Evolutionary conservation across 53 echinoderm and acorn worm species (phyloP).

Genomic region (Henricia sp.): DNA sequence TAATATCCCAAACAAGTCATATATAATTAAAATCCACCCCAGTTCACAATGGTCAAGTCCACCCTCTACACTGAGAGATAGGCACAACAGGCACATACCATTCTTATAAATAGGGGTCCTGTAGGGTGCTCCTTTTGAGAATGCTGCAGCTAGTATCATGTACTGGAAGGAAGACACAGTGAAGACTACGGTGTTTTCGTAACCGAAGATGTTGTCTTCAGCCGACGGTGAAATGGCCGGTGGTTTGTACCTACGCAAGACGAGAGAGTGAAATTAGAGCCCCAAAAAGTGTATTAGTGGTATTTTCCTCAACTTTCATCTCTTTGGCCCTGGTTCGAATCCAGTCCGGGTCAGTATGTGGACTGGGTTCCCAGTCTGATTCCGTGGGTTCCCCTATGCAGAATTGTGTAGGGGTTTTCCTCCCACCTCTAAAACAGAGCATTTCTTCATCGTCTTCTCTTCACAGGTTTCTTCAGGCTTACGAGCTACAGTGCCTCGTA

Average conservation of each 20-base stretch:
- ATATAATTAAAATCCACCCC: not conserved
- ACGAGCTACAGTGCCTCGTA: no score
- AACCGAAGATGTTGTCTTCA: slow-evolving; percentile 74
- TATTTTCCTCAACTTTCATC: no score
- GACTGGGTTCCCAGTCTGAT: not conserved
- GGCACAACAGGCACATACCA: slow-evolving; percentile 61
- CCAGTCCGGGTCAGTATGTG: no score
- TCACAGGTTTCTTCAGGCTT: no score
- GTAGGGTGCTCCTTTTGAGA: slow-evolving; percentile 92
- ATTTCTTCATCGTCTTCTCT: no score
- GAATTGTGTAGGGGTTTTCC: no score
- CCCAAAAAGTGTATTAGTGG: no score
- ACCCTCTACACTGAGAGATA: no score
- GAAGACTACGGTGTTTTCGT: slow-evolving; percentile 90
- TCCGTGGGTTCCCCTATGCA: no score
- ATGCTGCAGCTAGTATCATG: slow-evolving; percentile 86
- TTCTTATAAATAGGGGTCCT: slow-evolving; percentile 89
- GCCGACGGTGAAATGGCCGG: not conserved
- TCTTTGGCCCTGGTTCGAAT: no score
- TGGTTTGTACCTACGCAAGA: slow-evolving; percentile 22
- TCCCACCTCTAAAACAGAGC: no score
- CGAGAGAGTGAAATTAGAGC: not conserved
- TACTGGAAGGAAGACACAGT: slow-evolving; percentile 97
- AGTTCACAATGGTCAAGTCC: no score
- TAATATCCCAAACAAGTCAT: not conserved